phyloP scores from a whole-genome alignment of 2,113 vertebrate species.

The Petaurus breviceps region DNA sequence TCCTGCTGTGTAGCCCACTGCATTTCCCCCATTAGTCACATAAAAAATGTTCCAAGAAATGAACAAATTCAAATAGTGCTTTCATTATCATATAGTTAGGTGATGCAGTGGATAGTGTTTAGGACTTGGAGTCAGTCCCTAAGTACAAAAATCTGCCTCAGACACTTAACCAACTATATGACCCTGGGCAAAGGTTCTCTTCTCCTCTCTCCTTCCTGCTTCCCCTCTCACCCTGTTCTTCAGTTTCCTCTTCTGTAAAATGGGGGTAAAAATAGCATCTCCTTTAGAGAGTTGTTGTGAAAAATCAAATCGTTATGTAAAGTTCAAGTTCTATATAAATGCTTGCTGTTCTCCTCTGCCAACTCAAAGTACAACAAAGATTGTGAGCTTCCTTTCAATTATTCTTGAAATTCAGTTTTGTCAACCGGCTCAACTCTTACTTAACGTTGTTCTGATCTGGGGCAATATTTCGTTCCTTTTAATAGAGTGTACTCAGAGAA shows the following conservation, averaged over 20 bases:
- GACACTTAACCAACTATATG: background rate
- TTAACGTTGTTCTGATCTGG: background rate
- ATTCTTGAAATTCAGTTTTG: background rate
- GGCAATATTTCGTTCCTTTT: background rate
- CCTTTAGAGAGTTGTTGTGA: background rate
- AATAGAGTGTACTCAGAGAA: background rate
- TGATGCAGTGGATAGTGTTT: background rate
- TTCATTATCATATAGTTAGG: background rate
- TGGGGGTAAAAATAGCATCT: background rate
- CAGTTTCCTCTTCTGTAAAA: background rate
- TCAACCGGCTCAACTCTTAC: background rate
- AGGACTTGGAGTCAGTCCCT: background rate
- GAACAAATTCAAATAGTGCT: background rate
- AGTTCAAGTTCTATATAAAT: background rate
- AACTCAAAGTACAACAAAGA: background rate
- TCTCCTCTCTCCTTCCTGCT: no score
- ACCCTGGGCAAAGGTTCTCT: background rate
- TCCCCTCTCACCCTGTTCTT: background rate
- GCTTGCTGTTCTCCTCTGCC: background rate
- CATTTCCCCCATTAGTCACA: background rate
- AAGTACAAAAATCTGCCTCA: background rate
- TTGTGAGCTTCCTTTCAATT: background rate
- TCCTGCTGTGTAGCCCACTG: background rate
- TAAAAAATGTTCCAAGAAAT: background rate
- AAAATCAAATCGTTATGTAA: background rate